Conservation (phyloP, 2,113 vertebrate genomes). For the Numenius arquata region DNA sequence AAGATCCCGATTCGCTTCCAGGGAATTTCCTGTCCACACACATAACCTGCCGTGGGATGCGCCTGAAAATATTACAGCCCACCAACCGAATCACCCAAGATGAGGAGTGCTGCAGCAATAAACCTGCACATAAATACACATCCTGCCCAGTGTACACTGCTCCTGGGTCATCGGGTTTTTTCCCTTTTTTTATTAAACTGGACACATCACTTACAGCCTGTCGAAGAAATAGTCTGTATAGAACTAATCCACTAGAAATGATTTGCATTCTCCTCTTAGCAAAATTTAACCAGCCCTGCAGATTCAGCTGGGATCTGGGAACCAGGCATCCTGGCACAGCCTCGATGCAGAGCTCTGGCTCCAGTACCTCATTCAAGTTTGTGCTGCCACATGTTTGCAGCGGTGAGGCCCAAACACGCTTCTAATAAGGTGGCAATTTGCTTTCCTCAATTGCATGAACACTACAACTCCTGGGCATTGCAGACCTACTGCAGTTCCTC, state of each 20-base stretch:
- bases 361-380: not conserved
- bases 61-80: not conserved
- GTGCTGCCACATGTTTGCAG: not conserved
- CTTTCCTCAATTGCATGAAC: not conserved
- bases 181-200: not conserved
- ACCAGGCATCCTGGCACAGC: not conserved
- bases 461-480: not conserved
- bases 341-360: not conserved
- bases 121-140: rapidly evolving
- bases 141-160: not conserved
- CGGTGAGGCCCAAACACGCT: not conserved
- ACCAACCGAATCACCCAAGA: not conserved
- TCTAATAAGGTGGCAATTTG: not conserved
- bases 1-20: not conserved
- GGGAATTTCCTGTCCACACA: not conserved
- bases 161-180: not conserved
- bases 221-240: not conserved
- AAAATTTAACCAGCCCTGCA: not conserved
- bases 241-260: constrained; percentile 19
- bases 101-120: not conserved
- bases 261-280: not conserved
- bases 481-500: not conserved
- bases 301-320: not conserved
- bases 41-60: not conserved
- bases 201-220: not conserved